Base-by-base conservation (phyloP, 2,797 vertebrate genomes). In the Paratrypauchen microcephalus region DNA sequence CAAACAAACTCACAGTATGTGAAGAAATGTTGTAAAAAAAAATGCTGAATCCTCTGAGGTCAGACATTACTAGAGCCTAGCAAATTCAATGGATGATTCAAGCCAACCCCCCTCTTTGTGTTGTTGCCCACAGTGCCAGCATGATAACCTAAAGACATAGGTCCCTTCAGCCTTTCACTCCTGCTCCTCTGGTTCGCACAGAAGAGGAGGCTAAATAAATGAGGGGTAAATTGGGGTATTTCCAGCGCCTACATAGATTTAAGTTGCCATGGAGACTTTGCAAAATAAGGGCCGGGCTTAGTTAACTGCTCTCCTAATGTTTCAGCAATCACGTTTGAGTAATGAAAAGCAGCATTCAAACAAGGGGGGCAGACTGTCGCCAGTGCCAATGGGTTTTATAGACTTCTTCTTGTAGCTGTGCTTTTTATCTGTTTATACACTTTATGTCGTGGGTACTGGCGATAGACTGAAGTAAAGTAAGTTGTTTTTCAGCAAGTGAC, bases 261-360 rank as follows among this genome's bases (percentile, higher is more conserved):
- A 76, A 66, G 90, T 92, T 90, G 76, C 89, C 81, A 85, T 91
- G 87, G 89, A 77, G 79, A 87, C 77, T 62, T 72, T 73, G 68
- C 87, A 91, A 89, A 91, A 91, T 89, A 90, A 89, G 81, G 84
- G 87, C 72, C 60, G 87, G 81, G 83, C 75, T 81, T 80, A 68
- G 78, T 86, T 75, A 78, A 80, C 77, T 74, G 76, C 76, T 80
- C 81, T 80, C 72, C 83, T 85, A 76, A 81, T 76, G 81, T 88
- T 89, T 85, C 83, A 84, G 71, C 77, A 85, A 83, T 83, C 80
- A 73, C 71, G 70, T 58, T 52, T 58, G 69, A 77, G 54, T 90
- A 88, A 89, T 87, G 81, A 91, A 85, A 89, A 88, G 73, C 87
- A 86, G 85, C 71, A 78, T 39, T 76, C 68, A 74, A 78, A 75